These are phyloP conservation scores for Macrosoma leucophasiata DNA, from an alignment of 2,888 invertebrate genomes.

Conservation along the genomic window DNA sequence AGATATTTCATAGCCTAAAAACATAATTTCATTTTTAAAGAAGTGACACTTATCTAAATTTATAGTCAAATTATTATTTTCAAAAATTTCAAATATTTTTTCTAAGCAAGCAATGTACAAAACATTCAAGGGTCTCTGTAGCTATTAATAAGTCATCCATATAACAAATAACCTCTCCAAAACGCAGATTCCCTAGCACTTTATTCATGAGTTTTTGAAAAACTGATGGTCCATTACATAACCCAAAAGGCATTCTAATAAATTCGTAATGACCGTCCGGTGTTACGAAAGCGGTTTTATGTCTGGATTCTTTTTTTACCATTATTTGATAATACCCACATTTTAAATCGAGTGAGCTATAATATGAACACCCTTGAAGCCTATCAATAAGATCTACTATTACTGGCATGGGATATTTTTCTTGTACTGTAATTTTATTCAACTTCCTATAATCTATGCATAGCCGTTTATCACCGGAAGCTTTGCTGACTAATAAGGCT, in stretches of 20 bases:
- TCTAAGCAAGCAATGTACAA: conserved; percentile 9
- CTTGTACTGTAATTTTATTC: conserved; percentile 34
- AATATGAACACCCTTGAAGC: conserved; percentile 22
- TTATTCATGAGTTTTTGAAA: conserved; percentile 30
- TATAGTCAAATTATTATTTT: conserved; percentile 10
- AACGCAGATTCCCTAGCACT: conserved; percentile 18
- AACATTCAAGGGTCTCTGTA: conserved; percentile 13
- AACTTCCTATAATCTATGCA: conserved; percentile 31
- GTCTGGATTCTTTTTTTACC: conserved; percentile 23
- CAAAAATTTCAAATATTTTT: conserved; percentile 11
- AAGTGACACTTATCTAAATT: conserved; percentile 17
- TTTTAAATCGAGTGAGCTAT: conserved; percentile 22
- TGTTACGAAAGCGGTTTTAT: conserved; percentile 29
- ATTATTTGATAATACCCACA: conserved; percentile 30
- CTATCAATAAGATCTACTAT: conserved; percentile 26
- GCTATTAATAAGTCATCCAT: conserved; percentile 20
- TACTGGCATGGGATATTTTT: conserved; percentile 25
- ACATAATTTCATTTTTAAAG: conserved; percentile 11
- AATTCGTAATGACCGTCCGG: conserved; percentile 28
- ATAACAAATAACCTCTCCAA: conserved; percentile 13
- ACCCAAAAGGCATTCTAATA: conserved; percentile 28
- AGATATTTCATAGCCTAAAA: conserved; percentile 12
- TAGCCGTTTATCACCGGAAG: conserved; percentile 24
- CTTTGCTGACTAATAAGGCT: conserved; percentile 25
- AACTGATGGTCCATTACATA: conserved; percentile 27